A percentile compares a stretch with the other conserved stretches of the same genome.
phyloP scores from a whole-genome alignment of 2,888 invertebrate genomes.

The Heliconius erato region DNA sequence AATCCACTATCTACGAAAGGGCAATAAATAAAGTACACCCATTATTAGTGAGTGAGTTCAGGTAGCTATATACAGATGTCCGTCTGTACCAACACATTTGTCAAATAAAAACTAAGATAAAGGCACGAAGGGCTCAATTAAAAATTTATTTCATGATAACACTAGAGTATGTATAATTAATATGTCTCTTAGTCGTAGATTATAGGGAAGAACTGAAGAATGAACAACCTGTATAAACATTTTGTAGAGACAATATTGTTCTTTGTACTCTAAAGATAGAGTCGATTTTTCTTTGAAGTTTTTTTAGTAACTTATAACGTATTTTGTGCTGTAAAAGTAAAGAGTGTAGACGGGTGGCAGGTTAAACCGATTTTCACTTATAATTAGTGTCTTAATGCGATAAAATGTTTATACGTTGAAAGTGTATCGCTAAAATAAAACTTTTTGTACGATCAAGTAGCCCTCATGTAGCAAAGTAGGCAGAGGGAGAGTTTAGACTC shows the following conservation, averaged over 20 bases:
- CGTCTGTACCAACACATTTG: constrained; percentile 54
- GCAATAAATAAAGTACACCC: constrained; percentile 37
- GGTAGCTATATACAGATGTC: constrained; percentile 49
- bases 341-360: constrained; percentile 61
- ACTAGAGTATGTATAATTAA: constrained; percentile 56
- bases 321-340: constrained; percentile 43
- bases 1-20: constrained; percentile 18
- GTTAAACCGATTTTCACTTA: constrained; percentile 59
- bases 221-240: constrained; percentile 7
- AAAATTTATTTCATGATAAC: constrained; percentile 56
- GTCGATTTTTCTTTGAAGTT: constrained; percentile 34
- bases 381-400: constrained; percentile 59
- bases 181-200: constrained; percentile 57
- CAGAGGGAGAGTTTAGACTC: too few relatives aligned
- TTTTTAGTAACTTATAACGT: constrained; percentile 19
- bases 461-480: too few relatives aligned
- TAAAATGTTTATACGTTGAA: constrained; percentile 51
- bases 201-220: constrained; percentile 43
- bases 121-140: constrained; percentile 55
- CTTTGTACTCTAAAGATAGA: neutral
- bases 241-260: constrained; percentile 22
- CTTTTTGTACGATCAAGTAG: neutral
- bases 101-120: constrained; percentile 53
- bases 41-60: constrained; percentile 46
- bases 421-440: constrained; percentile 34